phyloP scores from a whole-genome alignment of 2,113 vertebrate species.

The Vombatus ursinus region DNA sequence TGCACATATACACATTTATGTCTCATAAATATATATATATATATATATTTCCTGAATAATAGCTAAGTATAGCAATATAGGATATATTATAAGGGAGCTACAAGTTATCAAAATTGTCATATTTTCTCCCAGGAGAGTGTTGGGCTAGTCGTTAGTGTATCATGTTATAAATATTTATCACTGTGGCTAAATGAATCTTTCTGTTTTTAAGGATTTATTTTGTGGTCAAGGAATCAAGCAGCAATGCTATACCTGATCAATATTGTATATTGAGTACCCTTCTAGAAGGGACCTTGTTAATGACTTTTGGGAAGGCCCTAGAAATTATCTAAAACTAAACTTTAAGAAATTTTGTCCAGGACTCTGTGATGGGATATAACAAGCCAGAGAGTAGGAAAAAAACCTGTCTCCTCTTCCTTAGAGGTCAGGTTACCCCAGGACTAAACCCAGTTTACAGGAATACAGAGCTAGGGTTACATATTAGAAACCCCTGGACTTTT shows the following conservation, averaged over 20 bases:
- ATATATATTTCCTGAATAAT: background rate
- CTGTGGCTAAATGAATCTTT: background rate
- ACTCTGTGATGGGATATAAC: background rate
- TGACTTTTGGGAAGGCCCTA: background rate
- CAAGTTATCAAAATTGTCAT: background rate
- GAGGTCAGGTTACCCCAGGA: background rate
- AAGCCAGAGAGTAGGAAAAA: background rate
- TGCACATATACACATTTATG: background rate
- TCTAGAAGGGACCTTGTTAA: background rate
- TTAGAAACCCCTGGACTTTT: background rate
- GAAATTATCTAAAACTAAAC: background rate
- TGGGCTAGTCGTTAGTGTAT: background rate
- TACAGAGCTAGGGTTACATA: background rate
- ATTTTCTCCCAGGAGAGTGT: background rate
- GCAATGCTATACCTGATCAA: background rate
- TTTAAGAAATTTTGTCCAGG: background rate
- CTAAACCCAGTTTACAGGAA: background rate
- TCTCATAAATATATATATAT: background rate
- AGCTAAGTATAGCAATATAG: background rate
- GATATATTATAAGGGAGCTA: background rate
- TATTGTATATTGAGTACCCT: background rate
- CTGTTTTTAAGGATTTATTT: background rate
- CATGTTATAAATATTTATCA: background rate
- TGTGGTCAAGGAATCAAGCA: background rate
- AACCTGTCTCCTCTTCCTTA: background rate